phyloP scores from a whole-genome alignment of 2,888 invertebrate genomes.

The Cacoxenus indagator region DNA sequence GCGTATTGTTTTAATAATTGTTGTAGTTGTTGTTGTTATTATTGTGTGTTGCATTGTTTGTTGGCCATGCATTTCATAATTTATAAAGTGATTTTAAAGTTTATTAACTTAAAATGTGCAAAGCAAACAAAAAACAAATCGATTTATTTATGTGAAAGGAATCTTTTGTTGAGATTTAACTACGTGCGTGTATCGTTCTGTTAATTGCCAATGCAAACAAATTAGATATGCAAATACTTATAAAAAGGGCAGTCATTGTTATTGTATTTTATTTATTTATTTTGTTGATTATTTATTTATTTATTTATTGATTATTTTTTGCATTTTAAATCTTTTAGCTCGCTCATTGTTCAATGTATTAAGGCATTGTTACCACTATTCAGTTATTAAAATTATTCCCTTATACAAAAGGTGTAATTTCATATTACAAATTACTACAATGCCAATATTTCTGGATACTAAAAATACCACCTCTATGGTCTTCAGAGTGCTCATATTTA shows the following conservation, averaged over 20 bases:
- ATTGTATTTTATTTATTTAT: not conserved
- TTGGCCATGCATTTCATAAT: not conserved
- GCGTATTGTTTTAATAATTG: not conserved
- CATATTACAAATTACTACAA: no score
- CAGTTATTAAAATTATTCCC: no score
- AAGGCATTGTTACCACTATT: no score
- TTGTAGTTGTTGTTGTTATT: conserved; percentile 7
- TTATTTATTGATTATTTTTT: no score
- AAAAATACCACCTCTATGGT: no score
- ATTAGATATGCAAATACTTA: conserved; percentile 6
- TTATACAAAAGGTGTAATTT: no score
- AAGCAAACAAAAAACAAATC: conserved; percentile 36
- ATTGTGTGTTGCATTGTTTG: not conserved
- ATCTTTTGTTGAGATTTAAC: conserved; percentile 20
- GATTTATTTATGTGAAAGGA: conserved; percentile 36
- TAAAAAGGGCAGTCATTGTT: not conserved
- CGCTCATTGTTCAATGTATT: no score
- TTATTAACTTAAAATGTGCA: conserved; percentile 31
- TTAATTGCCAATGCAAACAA: not conserved
- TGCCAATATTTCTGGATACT: no score
- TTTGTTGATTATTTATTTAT: not conserved
- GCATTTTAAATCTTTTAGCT: no score
- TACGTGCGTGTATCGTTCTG: not conserved
- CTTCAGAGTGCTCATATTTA: no score
- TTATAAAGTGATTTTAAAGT: conserved; percentile 36